Evolutionary conservation across 1,140 invertebrate genomes (phyloP), one percentile per base, ranked within the genome.

Genomic region (Temnothorax longispinosus): DNA sequence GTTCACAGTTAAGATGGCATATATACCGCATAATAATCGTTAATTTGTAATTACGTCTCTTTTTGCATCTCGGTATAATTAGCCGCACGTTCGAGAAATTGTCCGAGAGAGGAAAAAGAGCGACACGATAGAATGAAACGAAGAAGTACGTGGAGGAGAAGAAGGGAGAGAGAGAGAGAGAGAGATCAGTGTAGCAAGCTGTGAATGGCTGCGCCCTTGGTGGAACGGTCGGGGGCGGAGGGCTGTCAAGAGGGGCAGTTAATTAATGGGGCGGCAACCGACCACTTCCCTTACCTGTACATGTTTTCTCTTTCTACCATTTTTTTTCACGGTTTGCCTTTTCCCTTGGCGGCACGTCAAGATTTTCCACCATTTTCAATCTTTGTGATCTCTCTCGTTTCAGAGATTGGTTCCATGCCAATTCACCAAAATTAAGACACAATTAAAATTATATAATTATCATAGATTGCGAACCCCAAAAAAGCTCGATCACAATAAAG

Each of bases 261-360:
- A 94, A 95, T 94, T 94, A 95, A 95, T 92, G 93, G 94, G 93
- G 94, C 94, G 94, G 94, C 89, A 90, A 92, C 93, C 89, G 84
- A 85, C 78, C 87, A 87, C 93, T 92, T 93, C 93, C 91, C 89
- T 92, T 86, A 72, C 80, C 89, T 86, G 27, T 87, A 50, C 35
- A 69, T 64, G 77, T 87, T 87, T 88, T 87, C 62, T 82, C 86
- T 58, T 71, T 90, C 72, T 89, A 82, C 32, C 58, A 50, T 69
- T 69, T 47, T 44, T 62, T 8, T 50, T 62, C 71, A 50, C 32
- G 13, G 8, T 77, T 50, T 75, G 11, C 47, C 58, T 74, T 88
- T 71, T 81, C 58, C 52, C 41, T 74, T 27, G 82, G 84, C 74
- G 41, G 18, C 35, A 27, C 18, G 69, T 35, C 62, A 67, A 44